Conservation (phyloP, 2,888 invertebrate genomes). For the Caenorhabditis wallacei region DNA sequence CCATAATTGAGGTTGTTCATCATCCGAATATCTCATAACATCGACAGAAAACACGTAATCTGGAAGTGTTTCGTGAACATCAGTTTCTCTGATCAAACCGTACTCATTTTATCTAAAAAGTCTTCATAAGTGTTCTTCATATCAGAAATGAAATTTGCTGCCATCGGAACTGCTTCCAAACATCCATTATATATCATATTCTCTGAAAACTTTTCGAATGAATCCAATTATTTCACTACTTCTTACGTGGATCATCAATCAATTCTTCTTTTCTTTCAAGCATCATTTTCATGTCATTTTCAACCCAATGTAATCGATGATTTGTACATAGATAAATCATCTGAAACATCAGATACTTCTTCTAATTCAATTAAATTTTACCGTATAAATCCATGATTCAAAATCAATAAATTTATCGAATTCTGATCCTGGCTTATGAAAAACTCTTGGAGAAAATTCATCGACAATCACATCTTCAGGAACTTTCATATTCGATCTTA, state of each 20-base stretch:
- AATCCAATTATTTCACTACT: background rate
- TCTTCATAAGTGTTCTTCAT: background rate
- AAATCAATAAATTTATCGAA: constrained; percentile 45
- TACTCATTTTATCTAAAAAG: constrained; percentile 31
- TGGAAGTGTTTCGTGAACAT: background rate
- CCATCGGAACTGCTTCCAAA: constrained; percentile 32
- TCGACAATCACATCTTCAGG: constrained; percentile 11
- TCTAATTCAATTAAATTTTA: background rate
- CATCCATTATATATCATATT: constrained; percentile 22
- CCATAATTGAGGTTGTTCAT: constrained; percentile 24
- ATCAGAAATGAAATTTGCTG: background rate
- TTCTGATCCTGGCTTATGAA: constrained; percentile 18
- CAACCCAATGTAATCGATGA: constrained; percentile 15
- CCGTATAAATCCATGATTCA: constrained; percentile 49
- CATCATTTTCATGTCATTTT: constrained; percentile 12
- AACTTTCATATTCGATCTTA: constrained; percentile 10
- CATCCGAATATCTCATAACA: constrained; percentile 31
- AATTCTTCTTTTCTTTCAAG: constrained; percentile 25
- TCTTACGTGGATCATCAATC: constrained; percentile 2
- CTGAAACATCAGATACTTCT: constrained; percentile 7
- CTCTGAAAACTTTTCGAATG: background rate
- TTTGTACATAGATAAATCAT: constrained; percentile 26
- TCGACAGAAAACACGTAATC: constrained; percentile 30
- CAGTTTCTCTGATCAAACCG: background rate
- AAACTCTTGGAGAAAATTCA: constrained; percentile 40